Evolutionary conservation across 2,797 vertebrate species (phyloP), one percentile per base, ranked within the genome.

Genomic region (Martes flavigula): DNA sequence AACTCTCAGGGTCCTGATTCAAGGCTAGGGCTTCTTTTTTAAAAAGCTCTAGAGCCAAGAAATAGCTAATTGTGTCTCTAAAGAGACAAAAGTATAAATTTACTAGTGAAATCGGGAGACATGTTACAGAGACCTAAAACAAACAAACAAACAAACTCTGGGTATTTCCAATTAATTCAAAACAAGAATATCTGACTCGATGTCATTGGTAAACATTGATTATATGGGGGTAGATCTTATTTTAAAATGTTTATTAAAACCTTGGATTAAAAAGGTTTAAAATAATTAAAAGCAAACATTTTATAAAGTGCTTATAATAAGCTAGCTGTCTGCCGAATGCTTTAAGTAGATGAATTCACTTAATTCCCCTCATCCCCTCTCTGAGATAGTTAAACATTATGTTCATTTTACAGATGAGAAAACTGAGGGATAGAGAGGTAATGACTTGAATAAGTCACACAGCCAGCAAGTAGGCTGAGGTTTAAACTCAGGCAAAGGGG

Each of bases 161-260:
- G 46, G 9, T 90, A 11, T 82, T 97, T 56, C n/a, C 30, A 60
- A 77, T 85, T 81, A 72, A 91, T 38, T 83, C 20, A 56, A 92
- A 90, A 46, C n/a, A 88, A 92, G 78, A 89, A 89, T 92, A 20
- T 21, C 35, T 72, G 43, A 72, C n/a, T 38, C 60, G 12, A 93
- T 89, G 51, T 87, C 40, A 25, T 20, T 84, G 70, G 25, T 51
- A 68, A 88, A 92, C 23, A 2, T 58, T 87, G 90, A 90, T 79
- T 93, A 77, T 15, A 35, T 46, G 30, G 32, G 8, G 11, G 54
- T 60, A 78, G 46, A 68, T 43, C 27, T 79, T 88, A 86, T 78
- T 92, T 62, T 78, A 64, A 81, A 82, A 90, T 60, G 18, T 32
- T 91, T 93, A 46, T 79, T 85, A 89, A 95, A 95, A 62, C 30